phyloP scores from a whole-genome alignment of 37 sponge, comb jelly and placozoan species.

The Lycopodina hypogea region DNA sequence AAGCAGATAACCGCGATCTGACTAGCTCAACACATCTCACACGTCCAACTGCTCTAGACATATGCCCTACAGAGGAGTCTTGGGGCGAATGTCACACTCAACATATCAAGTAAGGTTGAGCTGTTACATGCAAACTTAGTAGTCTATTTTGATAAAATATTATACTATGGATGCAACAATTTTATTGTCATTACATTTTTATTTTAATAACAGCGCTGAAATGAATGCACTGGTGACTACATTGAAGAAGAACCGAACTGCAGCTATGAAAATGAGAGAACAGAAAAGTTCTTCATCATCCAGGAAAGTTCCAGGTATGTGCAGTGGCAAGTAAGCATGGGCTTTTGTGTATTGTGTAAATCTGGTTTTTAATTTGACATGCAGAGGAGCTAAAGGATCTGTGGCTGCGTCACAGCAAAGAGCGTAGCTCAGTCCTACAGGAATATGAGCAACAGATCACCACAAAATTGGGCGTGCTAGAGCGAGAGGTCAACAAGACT shows the following conservation, averaged over 20 bases:
- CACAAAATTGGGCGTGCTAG: slow-evolving; percentile 8
- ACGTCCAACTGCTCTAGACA: no score
- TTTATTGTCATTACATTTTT: no score
- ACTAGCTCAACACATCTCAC: no score
- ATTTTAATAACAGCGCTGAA: slow-evolving; percentile 17
- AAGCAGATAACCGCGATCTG: no score
- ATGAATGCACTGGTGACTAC: slow-evolving; percentile 7
- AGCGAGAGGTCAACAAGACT: slow-evolving; percentile 9
- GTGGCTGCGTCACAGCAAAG: slow-evolving; percentile 10
- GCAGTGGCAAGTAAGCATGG: neutral
- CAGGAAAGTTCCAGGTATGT: slow-evolving; percentile 6
- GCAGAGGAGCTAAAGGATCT: slow-evolving; percentile 3
- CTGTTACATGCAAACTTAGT: no score
- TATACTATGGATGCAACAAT: no score
- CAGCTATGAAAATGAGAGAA: neutral
- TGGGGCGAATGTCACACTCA: no score
- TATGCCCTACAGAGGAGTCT: no score
- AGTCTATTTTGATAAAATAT: no score
- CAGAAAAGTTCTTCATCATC: slow-evolving; percentile 5
- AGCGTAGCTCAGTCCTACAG: neutral
- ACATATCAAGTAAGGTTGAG: no score
- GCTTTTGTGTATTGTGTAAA: neutral
- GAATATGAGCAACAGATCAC: slow-evolving; percentile 4
- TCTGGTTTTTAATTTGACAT: neutral
- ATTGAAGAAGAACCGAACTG: neutral